Evolutionary conservation across 2,888 invertebrate genomes (phyloP).

Genomic region (Scaptomyza flava): DNA sequence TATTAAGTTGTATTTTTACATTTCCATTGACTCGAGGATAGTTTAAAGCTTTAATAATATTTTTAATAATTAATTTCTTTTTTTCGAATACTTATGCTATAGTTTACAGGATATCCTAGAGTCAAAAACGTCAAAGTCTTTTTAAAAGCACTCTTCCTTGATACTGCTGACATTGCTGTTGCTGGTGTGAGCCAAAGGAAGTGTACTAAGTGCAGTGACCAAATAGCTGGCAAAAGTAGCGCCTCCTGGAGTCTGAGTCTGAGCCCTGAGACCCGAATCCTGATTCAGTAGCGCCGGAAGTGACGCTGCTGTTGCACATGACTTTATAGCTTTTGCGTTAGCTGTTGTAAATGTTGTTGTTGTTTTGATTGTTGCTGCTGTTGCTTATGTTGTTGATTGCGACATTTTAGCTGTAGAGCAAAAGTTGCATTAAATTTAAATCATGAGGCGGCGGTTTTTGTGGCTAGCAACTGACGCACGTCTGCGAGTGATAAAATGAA

Average conservation of each 20-base stretch:
- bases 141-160: background rate
- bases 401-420: constrained; percentile 63
- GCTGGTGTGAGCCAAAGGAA: constrained; percentile 52
- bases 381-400: constrained; percentile 10
- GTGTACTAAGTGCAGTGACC: constrained; percentile 75
- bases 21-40: too few relatives aligned
- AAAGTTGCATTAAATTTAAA: constrained; percentile 74
- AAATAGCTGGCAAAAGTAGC: constrained; percentile 56
- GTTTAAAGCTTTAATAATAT: too few relatives aligned
- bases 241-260: constrained; percentile 12
- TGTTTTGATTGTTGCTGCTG: constrained; percentile 24
- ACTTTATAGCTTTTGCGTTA: constrained; percentile 66
- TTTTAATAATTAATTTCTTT: too few relatives aligned
- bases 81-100: too few relatives aligned
- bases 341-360: constrained; percentile 18
- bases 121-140: background rate
- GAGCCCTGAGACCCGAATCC: constrained; percentile 18
- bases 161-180: constrained; percentile 5
- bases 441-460: constrained; percentile 71
- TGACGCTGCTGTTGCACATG: constrained; percentile 68
- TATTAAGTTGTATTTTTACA: background rate
- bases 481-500: constrained; percentile 30
- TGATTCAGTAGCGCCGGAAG: constrained; percentile 58
- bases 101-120: background rate
- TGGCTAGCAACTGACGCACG: constrained; percentile 40